Base-by-base conservation (phyloP, 2,113 vertebrate genomes). In the Phodopus roborovskii region DNA sequence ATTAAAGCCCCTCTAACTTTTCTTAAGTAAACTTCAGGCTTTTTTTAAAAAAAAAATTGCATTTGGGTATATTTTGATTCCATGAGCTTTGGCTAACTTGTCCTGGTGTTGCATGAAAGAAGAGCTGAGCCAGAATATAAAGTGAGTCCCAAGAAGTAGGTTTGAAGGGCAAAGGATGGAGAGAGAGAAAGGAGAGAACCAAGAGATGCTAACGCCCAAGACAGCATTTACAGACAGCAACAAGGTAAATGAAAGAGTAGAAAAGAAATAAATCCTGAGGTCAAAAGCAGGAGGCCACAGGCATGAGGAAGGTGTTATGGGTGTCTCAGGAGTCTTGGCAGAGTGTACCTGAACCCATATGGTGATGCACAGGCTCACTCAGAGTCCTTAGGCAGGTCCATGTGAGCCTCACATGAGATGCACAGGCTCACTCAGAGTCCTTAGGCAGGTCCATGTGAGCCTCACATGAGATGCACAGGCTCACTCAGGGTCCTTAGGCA, bases 21-120 rank as follows among this genome's bases (percentile, higher is more conserved):
- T 90, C 42, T 94, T 74, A 82, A 86, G 3, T 96, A 84, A 95
- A 64, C 90, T 36, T 95, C 60, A 74, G 56, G 11, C 3, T 90
- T 88, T n/a, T 93, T 50, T 50, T 92, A n/a, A n/a, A n/a, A n/a
- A n/a, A n/a, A n/a, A n/a, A n/a, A n/a, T 82, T 82, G 42, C 39
- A 82, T 86, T 74, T 71, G 62, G 42, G 11, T 62, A 4, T 26
- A n/a, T 85, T 89, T 50, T 73, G 87, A 83, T 79, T 95, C n/a
- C 42, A 75, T 70, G 26, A 93, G 58, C 70, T 70, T 82, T 71
- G 3, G 17, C 81, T 88, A 28, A 88, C 53, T 88, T 88, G 2
- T 17, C 36, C 78, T 85, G 50, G 15, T 91, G 74, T 89, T 24
- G 53, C 50, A 16, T 66, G 10, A 91, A 92, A 90, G 11, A 85